These are phyloP conservation scores for Drosophila seclusa DNA, from an alignment of 2,888 invertebrate genomes.

Conservation along the genomic window DNA sequence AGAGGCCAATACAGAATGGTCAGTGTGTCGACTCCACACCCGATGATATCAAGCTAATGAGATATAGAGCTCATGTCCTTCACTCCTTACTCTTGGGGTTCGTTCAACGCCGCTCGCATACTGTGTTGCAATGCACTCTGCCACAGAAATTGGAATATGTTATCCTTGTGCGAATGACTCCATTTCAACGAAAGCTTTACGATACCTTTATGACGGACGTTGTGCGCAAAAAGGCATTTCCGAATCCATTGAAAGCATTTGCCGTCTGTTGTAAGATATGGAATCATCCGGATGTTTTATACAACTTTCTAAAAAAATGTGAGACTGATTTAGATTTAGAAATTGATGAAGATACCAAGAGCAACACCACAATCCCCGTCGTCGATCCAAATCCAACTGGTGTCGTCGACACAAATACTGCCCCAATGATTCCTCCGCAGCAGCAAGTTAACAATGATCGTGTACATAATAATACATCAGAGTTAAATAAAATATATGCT, in stretches of 20 bases:
- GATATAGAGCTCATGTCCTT: conserved; percentile 97
- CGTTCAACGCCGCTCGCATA: conserved; percentile 97
- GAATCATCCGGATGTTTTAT: conserved; percentile 97
- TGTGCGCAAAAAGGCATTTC: conserved; percentile 92
- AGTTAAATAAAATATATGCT: conserved; percentile 53
- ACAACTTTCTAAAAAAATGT: conserved; percentile 93
- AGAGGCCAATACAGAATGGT: conserved; percentile 98
- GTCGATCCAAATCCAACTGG: conserved; percentile 52
- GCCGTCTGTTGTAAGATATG: conserved; percentile 99
- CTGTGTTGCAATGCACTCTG: conserved; percentile 95
- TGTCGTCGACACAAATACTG: conserved; percentile 11
- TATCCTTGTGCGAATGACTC: conserved; percentile 94
- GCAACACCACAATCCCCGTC: conserved; percentile 39
- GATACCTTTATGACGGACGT: conserved; percentile 97
- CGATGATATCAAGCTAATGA: conserved; percentile 96
- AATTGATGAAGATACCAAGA: conserved; percentile 88
- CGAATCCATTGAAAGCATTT: conserved; percentile 98
- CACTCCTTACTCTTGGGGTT: conserved; percentile 97
- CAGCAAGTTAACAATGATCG: conserved; percentile 28
- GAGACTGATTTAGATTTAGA: conserved; percentile 92
- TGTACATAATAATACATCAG: conserved; percentile 24
- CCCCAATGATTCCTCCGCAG: conserved; percentile 10
- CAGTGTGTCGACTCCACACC: conserved; percentile 99
- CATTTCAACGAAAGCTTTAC: conserved; percentile 95
- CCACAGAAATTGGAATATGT: conserved; percentile 98